Conservation (phyloP, 2,797 vertebrate species). For the Urocyon cinereoargenteus region DNA sequence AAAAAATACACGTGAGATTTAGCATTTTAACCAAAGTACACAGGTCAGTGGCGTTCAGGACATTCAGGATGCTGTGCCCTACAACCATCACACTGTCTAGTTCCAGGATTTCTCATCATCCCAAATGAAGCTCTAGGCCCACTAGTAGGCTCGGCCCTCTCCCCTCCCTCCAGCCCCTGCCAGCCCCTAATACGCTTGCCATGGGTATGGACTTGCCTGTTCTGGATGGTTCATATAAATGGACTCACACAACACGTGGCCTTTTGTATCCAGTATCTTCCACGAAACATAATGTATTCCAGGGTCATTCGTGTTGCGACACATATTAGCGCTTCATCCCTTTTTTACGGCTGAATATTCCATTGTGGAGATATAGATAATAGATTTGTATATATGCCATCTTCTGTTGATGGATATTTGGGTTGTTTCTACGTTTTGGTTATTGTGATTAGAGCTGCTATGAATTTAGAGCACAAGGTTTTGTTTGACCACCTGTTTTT, state of each 20-base stretch:
- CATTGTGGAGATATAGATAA: neutral
- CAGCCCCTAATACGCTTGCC: neutral
- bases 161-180: neutral
- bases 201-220: neutral
- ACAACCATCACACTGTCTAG: neutral
- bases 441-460: neutral
- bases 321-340: neutral
- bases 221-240: neutral
- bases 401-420: neutral
- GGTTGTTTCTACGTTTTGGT: neutral
- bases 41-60: neutral
- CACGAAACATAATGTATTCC: neutral
- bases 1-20: neutral
- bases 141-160: neutral
- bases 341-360: neutral
- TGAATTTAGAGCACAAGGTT: neutral
- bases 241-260: neutral
- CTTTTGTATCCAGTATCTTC: neutral
- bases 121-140: neutral
- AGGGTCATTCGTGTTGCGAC: neutral
- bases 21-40: neutral
- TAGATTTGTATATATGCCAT: neutral
- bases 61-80: neutral
- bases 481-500: constrained; percentile 18
- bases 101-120: neutral